Evolutionary conservation across 35 echinoderm and acorn worm species (phyloP).

Genomic region (Eucidaris tribuloides): DNA sequence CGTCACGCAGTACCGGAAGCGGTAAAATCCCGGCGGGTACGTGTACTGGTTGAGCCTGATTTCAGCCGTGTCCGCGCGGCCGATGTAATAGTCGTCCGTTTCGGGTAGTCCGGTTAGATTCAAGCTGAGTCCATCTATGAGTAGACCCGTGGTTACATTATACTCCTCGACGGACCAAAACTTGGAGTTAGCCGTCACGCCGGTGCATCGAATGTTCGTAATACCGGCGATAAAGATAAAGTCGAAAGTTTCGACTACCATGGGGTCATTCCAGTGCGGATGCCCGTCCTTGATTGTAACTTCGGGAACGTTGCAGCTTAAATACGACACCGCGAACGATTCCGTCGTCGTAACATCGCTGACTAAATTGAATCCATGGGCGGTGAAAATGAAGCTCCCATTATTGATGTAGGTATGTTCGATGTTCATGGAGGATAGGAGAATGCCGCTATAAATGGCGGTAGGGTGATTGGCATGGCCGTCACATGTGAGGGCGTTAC

Average conservation of each 20-base stretch:
- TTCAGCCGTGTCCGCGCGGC: slow-evolving; percentile 31
- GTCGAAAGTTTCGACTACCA: not conserved
- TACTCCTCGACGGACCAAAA: slow-evolving; percentile 20
- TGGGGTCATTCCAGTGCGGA: slow-evolving; percentile 2
- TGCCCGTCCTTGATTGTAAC: slow-evolving; percentile 20
- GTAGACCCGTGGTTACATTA: not conserved
- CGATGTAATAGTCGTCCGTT: not conserved
- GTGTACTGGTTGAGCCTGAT: slow-evolving; percentile 20
- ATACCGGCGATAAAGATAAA: not conserved
- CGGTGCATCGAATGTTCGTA: slow-evolving; percentile 5
- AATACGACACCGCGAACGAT: slow-evolving; percentile 24
- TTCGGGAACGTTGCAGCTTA: slow-evolving; percentile 16
- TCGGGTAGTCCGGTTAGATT: not conserved
- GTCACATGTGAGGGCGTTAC: not conserved
- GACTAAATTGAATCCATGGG: slow-evolving; percentile 44
- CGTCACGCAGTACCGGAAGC: slow-evolving; percentile 31
- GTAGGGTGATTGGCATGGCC: not conserved
- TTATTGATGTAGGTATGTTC: slow-evolving; percentile 8
- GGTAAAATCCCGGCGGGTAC: slow-evolving; percentile 1
- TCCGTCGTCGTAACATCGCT: not conserved
- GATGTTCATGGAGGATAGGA: not conserved
- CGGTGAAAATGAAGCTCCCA: slow-evolving; percentile 9
- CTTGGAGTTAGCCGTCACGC: slow-evolving; percentile 19
- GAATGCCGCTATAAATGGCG: not conserved
- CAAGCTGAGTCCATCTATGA: not conserved